Evolutionary conservation across 2,113 vertebrate species (phyloP).

Genomic region (Sinocyclocheilus rhinocerous): DNA sequence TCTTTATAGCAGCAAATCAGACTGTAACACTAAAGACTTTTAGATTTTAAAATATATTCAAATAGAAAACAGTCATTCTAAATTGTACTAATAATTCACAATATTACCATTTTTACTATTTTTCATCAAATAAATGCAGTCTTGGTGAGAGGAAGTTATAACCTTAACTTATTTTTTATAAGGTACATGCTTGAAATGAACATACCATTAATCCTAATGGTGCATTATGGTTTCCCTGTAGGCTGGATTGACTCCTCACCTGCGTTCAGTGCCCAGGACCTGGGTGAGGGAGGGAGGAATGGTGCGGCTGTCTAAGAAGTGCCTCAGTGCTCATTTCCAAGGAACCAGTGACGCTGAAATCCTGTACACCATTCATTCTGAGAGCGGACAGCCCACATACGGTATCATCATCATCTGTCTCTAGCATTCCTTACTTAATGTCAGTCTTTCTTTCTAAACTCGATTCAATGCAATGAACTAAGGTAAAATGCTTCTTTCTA

Average conservation of each 20-base stretch:
- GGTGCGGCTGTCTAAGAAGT: conserved; percentile 85
- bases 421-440: too few relatives aligned
- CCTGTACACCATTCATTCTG: conserved; percentile 79
- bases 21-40: too few relatives aligned
- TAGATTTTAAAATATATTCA: background rate
- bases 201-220: background rate
- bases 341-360: conserved; percentile 78
- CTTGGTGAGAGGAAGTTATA: background rate
- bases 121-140: background rate
- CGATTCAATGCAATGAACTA: background rate
- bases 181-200: background rate
- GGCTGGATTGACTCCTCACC: conserved; percentile 68
- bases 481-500: background rate
- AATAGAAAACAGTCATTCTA: background rate
- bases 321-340: conserved; percentile 76
- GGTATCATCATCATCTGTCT: conserved; percentile 71
- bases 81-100: too few relatives aligned
- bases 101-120: background rate
- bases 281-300: conserved; percentile 94
- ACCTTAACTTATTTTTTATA: background rate
- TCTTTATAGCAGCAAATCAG: too few relatives aligned
- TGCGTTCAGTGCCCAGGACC: conserved; percentile 77
- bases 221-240: conserved; percentile 58
- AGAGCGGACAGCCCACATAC: conserved; percentile 75
- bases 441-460: background rate